phyloP scores from a whole-genome alignment of 2,888 invertebrate species.

The Hoplodrina ambigua region DNA sequence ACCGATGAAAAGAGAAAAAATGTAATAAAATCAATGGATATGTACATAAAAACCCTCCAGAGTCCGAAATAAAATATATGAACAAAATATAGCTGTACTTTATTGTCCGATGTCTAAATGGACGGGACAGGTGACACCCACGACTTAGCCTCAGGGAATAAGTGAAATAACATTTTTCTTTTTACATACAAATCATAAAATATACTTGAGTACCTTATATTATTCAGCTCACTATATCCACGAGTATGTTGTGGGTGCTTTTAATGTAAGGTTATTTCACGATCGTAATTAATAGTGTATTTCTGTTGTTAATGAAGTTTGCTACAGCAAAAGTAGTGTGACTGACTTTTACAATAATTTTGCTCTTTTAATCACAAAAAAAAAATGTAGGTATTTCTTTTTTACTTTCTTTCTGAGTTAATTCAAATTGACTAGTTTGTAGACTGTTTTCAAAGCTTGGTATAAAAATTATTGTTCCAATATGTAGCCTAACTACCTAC shows the following conservation, averaged over 20 bases:
- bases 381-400: not conserved
- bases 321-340: not conserved
- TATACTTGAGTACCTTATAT: constrained; percentile 9
- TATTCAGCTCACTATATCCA: constrained; percentile 1
- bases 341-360: not conserved
- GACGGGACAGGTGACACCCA: constrained; percentile 43
- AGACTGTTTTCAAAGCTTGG: too few species aligned
- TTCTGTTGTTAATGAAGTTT: not conserved
- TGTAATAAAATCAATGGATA: constrained; percentile 25
- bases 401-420: too few species aligned
- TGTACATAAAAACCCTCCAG: constrained; percentile 10
- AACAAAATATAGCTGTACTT: constrained; percentile 20
- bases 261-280: not conserved
- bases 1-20: constrained; percentile 16
- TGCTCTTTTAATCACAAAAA: not conserved
- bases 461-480: too few species aligned
- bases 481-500: too few species aligned
- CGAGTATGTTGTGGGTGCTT: not conserved
- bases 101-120: constrained; percentile 27
- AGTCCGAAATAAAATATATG: constrained; percentile 30
- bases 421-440: too few species aligned
- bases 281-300: not conserved
- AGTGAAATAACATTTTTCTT: constrained; percentile 18
- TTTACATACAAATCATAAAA: constrained; percentile 32
- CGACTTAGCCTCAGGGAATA: constrained; percentile 39